phyloP scores from a whole-genome alignment of 2,113 vertebrate species.

The Peromyscus leucopus region DNA sequence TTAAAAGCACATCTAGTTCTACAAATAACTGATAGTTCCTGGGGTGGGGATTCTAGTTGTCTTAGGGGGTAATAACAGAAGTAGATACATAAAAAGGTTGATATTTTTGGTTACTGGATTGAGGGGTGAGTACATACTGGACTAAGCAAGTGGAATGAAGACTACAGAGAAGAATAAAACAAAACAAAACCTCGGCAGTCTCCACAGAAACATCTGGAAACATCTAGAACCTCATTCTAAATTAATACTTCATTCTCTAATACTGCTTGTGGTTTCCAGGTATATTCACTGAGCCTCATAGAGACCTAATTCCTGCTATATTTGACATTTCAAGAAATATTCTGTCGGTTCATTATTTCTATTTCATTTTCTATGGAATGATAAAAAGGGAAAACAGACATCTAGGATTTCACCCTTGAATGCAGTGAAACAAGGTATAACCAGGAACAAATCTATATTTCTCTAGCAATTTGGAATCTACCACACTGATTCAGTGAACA shows the following conservation, averaged over 20 bases:
- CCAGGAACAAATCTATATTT: not conserved
- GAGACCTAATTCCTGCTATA: no score
- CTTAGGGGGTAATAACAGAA: not conserved
- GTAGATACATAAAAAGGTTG: not conserved
- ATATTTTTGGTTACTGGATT: not conserved
- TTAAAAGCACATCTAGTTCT: not conserved
- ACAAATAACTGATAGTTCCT: not conserved
- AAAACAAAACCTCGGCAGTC: not conserved
- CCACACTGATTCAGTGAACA: not conserved
- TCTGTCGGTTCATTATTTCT: not conserved
- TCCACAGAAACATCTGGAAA: not conserved
- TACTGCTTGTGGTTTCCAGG: not conserved
- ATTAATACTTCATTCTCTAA: not conserved
- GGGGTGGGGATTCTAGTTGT: not conserved
- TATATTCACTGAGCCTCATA: not conserved
- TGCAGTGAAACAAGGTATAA: not conserved
- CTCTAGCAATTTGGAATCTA: not conserved
- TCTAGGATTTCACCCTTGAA: not conserved
- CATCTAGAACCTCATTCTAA: not conserved
- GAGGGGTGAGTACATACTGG: rapidly evolving
- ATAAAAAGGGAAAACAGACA: not conserved
- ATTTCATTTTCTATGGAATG: conserved; percentile 25
- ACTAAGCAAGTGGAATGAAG: not conserved
- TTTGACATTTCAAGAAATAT: conserved; percentile 39
- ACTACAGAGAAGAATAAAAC: not conserved